Conservation (phyloP, 2,888 invertebrate genomes). For the Anaspis maculata region DNA sequence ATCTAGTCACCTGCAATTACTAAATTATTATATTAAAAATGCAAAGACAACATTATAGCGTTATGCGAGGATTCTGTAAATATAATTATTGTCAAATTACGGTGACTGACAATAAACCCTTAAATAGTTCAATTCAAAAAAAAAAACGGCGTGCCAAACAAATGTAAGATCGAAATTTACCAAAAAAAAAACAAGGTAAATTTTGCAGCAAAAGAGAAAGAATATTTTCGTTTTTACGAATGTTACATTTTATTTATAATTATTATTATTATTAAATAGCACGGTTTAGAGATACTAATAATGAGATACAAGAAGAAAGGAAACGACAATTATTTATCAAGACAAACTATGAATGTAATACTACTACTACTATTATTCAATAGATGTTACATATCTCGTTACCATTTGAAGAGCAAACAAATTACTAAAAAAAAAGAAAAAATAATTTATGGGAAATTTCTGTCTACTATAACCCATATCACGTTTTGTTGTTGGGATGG, state of each 20-base stretch:
- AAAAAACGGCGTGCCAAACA: neutral
- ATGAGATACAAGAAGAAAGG: neutral
- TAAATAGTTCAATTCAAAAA: slow-evolving; percentile 8
- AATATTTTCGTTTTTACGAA: neutral
- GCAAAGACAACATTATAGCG: neutral
- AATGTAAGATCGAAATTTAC: too few species aligned
- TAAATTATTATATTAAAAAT: slow-evolving; percentile 5
- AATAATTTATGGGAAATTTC: slow-evolving; percentile 3
- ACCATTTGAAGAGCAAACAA: slow-evolving; percentile 10
- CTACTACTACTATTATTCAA: slow-evolving; percentile 20
- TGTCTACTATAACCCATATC: neutral
- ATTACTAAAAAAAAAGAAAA: slow-evolving; percentile 17
- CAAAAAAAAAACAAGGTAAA: too few species aligned
- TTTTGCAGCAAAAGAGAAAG: too few species aligned
- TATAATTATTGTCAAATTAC: slow-evolving; percentile 32
- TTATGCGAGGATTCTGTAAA: slow-evolving; percentile 2
- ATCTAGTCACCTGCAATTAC: slow-evolving; percentile 5
- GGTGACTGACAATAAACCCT: slow-evolving; percentile 39
- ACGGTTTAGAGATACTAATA: slow-evolving; percentile 20
- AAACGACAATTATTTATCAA: neutral
- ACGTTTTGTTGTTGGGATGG: too few species aligned
- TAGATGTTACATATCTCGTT: slow-evolving; percentile 38
- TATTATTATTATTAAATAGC: slow-evolving; percentile 13
- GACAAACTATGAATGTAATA: slow-evolving; percentile 12
- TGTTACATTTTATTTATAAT: too few species aligned